These are phyloP conservation scores for Poicephalus meyeri DNA, from an alignment of 2,113 vertebrate genomes.

Conservation along the genomic window DNA sequence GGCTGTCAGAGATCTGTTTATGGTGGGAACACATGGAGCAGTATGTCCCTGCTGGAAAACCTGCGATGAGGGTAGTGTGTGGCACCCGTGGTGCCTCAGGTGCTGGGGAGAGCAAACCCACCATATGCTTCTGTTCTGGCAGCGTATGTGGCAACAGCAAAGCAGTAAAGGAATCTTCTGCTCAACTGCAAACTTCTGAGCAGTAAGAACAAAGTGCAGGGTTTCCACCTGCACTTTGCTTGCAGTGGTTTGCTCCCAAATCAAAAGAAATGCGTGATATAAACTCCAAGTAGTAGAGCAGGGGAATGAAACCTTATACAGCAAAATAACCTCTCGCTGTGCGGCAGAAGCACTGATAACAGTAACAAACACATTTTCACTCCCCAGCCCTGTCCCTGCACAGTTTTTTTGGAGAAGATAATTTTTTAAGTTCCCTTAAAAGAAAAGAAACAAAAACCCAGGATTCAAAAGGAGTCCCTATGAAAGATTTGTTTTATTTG, in stretches of 20 bases:
- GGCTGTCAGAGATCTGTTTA: not conserved
- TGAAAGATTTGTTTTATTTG: not conserved
- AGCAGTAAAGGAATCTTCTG: not conserved
- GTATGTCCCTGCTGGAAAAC: not conserved
- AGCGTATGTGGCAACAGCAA: rapidly evolving
- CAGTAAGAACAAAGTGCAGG: not conserved
- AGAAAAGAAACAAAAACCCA: not conserved
- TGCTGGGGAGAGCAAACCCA: not conserved
- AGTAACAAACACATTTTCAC: not conserved
- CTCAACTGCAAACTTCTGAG: not conserved
- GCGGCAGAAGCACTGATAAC: not conserved
- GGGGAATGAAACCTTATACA: not conserved
- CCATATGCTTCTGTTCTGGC: rapidly evolving
- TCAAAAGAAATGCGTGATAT: not conserved
- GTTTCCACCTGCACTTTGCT: not conserved
- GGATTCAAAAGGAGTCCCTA: not conserved
- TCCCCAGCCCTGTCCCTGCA: not conserved
- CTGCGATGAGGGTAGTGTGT: rapidly evolving
- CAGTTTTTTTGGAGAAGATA: not conserved
- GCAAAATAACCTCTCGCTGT: not conserved
- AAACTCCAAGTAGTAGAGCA: not conserved
- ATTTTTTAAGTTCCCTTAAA: not conserved
- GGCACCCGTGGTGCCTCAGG: not conserved
- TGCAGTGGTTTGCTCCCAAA: not conserved
- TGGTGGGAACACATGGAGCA: not conserved